These are phyloP conservation scores for Platerodrilus igneus DNA, from an alignment of 2,888 invertebrate genomes.

Conservation along the genomic window DNA sequence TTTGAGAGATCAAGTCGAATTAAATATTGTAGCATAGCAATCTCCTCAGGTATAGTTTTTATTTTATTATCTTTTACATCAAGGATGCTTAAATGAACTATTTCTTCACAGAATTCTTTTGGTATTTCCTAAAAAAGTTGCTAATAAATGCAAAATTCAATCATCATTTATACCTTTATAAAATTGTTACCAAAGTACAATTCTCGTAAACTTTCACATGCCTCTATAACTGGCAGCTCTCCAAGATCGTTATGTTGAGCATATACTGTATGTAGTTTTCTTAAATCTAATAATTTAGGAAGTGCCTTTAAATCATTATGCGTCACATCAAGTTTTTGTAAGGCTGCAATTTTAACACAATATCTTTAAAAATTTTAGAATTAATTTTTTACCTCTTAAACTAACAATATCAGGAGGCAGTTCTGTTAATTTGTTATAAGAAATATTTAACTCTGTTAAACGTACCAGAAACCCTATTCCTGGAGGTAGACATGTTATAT, in stretches of 20 bases:
- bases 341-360: constrained; percentile 51
- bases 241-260: constrained; percentile 78
- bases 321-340: constrained; percentile 69
- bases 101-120: constrained; percentile 64
- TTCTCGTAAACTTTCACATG: constrained; percentile 72
- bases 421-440: constrained; percentile 68
- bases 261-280: constrained; percentile 70
- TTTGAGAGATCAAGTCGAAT: constrained; percentile 81
- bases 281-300: constrained; percentile 66
- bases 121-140: constrained; percentile 60
- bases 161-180: constrained; percentile 59
- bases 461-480: constrained; percentile 82
- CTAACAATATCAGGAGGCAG: constrained; percentile 78
- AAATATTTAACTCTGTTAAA: constrained; percentile 66
- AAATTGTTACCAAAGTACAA: constrained; percentile 79
- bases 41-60: constrained; percentile 70
- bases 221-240: constrained; percentile 69
- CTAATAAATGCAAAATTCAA: constrained; percentile 1
- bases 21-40: constrained; percentile 67
- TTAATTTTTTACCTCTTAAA: constrained; percentile 63
- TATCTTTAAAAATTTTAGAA: constrained; percentile 3
- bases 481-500: constrained; percentile 65
- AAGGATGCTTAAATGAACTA: constrained; percentile 68
- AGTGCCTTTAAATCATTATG: constrained; percentile 64
- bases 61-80: constrained; percentile 82